phyloP scores from a whole-genome alignment of 2,797 vertebrate genomes.

The Hoplostethus mediterraneus region DNA sequence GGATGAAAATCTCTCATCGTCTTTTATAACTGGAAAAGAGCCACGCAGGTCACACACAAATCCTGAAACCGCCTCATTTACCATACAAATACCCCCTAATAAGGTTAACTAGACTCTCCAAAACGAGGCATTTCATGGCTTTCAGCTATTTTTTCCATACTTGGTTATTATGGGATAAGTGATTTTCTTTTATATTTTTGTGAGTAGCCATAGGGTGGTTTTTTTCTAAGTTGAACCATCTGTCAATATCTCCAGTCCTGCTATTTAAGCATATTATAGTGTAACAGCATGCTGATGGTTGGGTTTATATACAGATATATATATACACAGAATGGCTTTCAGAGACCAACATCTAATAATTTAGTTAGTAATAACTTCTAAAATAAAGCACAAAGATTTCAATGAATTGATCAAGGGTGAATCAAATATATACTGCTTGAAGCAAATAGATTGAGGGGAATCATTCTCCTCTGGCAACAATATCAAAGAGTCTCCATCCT shows the following conservation, averaged over 20 bases:
- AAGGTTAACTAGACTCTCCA: constrained; percentile 1
- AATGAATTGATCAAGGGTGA: neutral
- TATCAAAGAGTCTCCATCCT: neutral
- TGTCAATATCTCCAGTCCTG: constrained; percentile 1
- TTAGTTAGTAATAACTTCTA: neutral
- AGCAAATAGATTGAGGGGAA: neutral
- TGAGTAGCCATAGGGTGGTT: neutral
- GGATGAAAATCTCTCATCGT: neutral
- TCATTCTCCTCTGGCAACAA: constrained; percentile 1
- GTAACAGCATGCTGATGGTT: neutral
- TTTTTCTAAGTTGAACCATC: constrained; percentile 11
- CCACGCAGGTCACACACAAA: constrained; percentile 2
- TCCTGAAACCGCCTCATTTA: constrained; percentile 3
- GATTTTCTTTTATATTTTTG: constrained; percentile 6
- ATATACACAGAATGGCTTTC: neutral
- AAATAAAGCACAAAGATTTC: neutral
- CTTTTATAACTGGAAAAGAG: neutral
- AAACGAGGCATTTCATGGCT: constrained; percentile 5
- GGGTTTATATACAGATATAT: neutral
- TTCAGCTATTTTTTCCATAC: constrained; percentile 1
- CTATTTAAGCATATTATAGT: neutral
- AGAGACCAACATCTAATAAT: neutral
- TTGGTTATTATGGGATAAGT: constrained; percentile 19
- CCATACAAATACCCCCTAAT: constrained; percentile 3
- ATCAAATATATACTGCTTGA: neutral